Conservation (phyloP, 2,888 invertebrate genomes). For the Andrena minutula region DNA sequence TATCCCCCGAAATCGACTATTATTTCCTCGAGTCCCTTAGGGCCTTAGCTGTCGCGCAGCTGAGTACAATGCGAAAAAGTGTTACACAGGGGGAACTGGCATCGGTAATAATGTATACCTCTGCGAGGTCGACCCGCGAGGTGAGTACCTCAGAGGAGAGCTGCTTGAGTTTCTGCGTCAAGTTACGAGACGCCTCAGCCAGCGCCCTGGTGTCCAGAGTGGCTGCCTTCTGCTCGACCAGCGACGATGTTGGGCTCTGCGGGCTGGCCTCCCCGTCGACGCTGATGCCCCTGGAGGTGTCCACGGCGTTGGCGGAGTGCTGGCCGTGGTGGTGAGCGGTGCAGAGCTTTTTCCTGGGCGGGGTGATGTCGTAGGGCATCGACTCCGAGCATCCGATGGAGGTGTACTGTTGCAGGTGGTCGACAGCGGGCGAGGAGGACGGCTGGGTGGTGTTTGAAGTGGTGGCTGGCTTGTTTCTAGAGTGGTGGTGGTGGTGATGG, state of each 20-base stretch:
- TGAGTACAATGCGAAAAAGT: conserved; percentile 42
- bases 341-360: conserved; percentile 79
- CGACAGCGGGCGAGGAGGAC: conserved; percentile 29
- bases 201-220: conserved; percentile 90
- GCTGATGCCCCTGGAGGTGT: conserved; percentile 56
- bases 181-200: conserved; percentile 95
- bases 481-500: conserved; percentile 77
- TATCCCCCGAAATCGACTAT: too few species aligned
- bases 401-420: conserved; percentile 66
- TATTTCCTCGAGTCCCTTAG: conserved; percentile 47
- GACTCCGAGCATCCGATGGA: conserved; percentile 51
- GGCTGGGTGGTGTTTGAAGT: conserved; percentile 45
- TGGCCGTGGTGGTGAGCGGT: conserved; percentile 76
- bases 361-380: conserved; percentile 68
- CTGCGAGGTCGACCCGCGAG: conserved; percentile 84
- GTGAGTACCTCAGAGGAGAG: conserved; percentile 95
- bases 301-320: conserved; percentile 68
- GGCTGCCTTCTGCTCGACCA: conserved; percentile 82
- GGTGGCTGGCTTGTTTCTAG: conserved; percentile 69
- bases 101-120: conserved; percentile 82
- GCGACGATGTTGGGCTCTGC: conserved; percentile 78
- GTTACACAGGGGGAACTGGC: conserved; percentile 74
- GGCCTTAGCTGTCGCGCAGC: conserved; percentile 36
- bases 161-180: conserved; percentile 96
- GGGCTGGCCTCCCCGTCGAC: conserved; percentile 56